phyloP scores from a whole-genome alignment of 1,140 invertebrate species.

The Nomia melanderi region DNA sequence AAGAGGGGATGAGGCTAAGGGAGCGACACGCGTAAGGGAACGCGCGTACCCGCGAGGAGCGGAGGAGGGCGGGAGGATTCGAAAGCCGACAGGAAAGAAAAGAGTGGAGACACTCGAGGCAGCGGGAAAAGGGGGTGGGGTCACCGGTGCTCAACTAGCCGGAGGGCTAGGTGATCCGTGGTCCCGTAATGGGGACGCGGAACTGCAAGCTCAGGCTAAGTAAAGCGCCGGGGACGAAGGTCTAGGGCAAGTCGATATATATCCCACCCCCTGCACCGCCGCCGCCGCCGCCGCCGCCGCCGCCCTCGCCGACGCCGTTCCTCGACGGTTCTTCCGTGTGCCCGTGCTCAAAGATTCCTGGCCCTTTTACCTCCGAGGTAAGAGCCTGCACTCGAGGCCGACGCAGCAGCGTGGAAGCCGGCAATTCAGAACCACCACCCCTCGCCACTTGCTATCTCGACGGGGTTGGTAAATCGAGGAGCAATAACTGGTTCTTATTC shows the following conservation, averaged over 20 bases:
- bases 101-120: conserved; percentile 28
- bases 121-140: conserved; percentile 17
- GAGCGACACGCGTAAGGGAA: conserved; percentile 6
- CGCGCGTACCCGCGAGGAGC: neutral
- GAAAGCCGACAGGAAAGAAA: conserved; percentile 21
- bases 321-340: conserved; percentile 19
- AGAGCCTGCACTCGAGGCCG: conserved; percentile 44
- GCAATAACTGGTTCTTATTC: conserved; percentile 38
- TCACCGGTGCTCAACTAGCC: conserved; percentile 46
- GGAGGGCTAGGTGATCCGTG: conserved; percentile 43
- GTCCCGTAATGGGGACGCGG: conserved; percentile 39
- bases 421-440: conserved; percentile 37
- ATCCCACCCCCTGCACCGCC: neutral
- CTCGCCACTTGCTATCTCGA: conserved; percentile 11
- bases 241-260: conserved; percentile 57
- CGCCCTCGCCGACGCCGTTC: too few relatives aligned
- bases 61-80: conserved; percentile 15
- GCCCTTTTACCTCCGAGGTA: conserved; percentile 41
- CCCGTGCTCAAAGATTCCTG: conserved; percentile 32
- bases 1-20: conserved; percentile 13
- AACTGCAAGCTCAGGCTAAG: conserved; percentile 60
- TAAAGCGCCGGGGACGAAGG: conserved; percentile 52
- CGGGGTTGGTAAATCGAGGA: conserved; percentile 35
- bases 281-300: too few relatives aligned
- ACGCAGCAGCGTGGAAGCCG: conserved; percentile 39